Base-by-base conservation (phyloP, 1,140 invertebrate species). In the Drosophila pruinosa region DNA sequence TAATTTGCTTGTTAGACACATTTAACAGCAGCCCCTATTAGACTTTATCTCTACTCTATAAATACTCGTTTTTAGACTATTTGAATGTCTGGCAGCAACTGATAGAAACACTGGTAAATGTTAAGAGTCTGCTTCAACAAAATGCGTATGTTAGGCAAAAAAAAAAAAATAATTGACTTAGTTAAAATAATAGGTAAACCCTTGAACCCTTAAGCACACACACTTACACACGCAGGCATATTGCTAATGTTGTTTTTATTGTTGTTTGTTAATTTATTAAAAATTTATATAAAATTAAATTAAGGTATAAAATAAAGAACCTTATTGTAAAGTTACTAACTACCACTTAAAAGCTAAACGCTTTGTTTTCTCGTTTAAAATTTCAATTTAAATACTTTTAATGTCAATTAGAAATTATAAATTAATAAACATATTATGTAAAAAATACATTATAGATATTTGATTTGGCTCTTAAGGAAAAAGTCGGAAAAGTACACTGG, bases 71-170 rank as follows among this genome's bases (percentile, higher is more conserved):
- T 75, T 64, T 39, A 68, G 50, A 68, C 80, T 58, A 86, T 86
- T 86, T 86, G 45, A 83, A 83, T 81, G 78, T 74, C 77, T 80
- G 77, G 59, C 57, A 45, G 38, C 45, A 48, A 59, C 72, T 78
- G 58, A 43, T 54, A 75, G 68, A 21, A 54, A 47, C 38, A 34
- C 3, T 43, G 39, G 43, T 47, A 12, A 26, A 47, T 47, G 43
- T 24, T 74, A 26, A 64, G 58, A 54, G 58, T 61, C 17, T 26
- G 28, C 21, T 22, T 7, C 10, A 45, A 45, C 21, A 4, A 21
- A 19, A 8, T 41, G n/a, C 8, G 39, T 41, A 15, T 19, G 39
- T 10, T 41, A 15, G 10, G 8, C 39, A 41, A 21, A 41, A 24
- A 21, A 4, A 21, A 24, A 24, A 43, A n/a, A 47, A n/a, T 21